A percentile compares a stretch with the other conserved stretches of the same genome.
These are phyloP conservation scores for Nesidiocoris tenuis DNA, from an alignment of 2,888 invertebrate genomes.

Conservation along the genomic window DNA sequence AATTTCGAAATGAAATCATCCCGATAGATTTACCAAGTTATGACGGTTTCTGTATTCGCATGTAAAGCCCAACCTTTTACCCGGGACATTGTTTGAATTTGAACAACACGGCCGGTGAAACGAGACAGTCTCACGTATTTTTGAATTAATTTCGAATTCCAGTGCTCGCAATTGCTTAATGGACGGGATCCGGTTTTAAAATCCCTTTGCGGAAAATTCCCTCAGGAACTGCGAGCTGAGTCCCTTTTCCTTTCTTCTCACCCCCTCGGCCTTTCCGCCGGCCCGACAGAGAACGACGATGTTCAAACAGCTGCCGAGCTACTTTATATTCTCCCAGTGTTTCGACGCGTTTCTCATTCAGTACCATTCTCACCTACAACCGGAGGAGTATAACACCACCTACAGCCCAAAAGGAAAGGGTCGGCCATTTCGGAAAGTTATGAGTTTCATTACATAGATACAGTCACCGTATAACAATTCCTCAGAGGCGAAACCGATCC, in stretches of 20 bases:
- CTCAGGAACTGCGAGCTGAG: neutral
- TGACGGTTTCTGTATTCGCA: no score
- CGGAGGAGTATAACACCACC: slow-evolving; percentile 12
- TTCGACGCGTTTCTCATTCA: slow-evolving; percentile 30
- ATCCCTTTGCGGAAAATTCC: neutral
- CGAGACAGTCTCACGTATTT: neutral
- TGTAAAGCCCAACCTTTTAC: no score
- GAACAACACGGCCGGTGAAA: neutral
- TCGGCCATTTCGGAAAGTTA: slow-evolving; percentile 24
- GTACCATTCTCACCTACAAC: slow-evolving; percentile 35
- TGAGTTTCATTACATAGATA: slow-evolving; percentile 39
- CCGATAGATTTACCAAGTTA: no score
- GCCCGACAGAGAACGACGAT: neutral
- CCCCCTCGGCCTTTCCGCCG: neutral
- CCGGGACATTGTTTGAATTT: neutral
- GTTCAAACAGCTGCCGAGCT: slow-evolving; percentile 18
- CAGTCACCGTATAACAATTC: slow-evolving; percentile 24
- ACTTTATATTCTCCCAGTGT: slow-evolving; percentile 28
- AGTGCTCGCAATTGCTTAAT: neutral
- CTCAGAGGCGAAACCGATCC: neutral
- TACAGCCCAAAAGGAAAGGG: slow-evolving; percentile 16
- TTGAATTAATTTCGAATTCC: neutral
- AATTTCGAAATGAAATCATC: no score
- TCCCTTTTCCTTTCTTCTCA: neutral
- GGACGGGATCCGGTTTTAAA: neutral